Evolutionary conservation across 2,888 invertebrate genomes (phyloP).

Genomic region (Lithophane leautieri): DNA sequence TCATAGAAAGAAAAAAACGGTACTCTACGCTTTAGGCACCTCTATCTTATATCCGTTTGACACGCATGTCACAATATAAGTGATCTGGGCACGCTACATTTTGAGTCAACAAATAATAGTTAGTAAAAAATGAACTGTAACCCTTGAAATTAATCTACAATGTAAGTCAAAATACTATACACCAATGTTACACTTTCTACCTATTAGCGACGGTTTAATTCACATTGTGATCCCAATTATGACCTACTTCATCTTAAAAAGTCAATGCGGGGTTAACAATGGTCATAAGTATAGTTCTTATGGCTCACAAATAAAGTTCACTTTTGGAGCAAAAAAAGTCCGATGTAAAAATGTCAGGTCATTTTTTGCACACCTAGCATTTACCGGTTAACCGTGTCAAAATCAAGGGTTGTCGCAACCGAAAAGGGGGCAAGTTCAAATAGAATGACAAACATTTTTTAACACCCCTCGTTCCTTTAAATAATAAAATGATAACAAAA

Average conservation of each 20-base stretch:
- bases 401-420: slow-evolving; percentile 74
- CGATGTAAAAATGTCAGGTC: slow-evolving; percentile 51
- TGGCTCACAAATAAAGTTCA: slow-evolving; percentile 45
- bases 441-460: slow-evolving; percentile 82
- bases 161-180: slow-evolving; percentile 74
- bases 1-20: slow-evolving; percentile 53
- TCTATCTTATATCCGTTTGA: slow-evolving; percentile 65
- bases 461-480: slow-evolving; percentile 80
- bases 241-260: slow-evolving; percentile 76
- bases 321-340: slow-evolving; percentile 33
- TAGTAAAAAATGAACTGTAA: slow-evolving; percentile 53
- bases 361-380: slow-evolving; percentile 57
- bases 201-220: slow-evolving; percentile 78
- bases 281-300: slow-evolving; percentile 37
- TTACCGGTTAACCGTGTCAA: slow-evolving; percentile 77
- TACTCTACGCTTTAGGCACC: slow-evolving; percentile 54
- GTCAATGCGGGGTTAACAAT: slow-evolving; percentile 59
- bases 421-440: slow-evolving; percentile 82
- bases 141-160: slow-evolving; percentile 69
- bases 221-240: slow-evolving; percentile 76
- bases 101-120: slow-evolving; percentile 43
- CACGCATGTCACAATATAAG: slow-evolving; percentile 69
- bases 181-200: slow-evolving; percentile 69
- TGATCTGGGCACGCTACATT: slow-evolving; percentile 63
- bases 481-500: slow-evolving; percentile 69